A percentile compares a stretch with the other conserved stretches of the same genome.
Evolutionary conservation across 53 echinoderm and acorn worm genomes (phyloP).

Genomic region (Holothuria leucospilota): DNA sequence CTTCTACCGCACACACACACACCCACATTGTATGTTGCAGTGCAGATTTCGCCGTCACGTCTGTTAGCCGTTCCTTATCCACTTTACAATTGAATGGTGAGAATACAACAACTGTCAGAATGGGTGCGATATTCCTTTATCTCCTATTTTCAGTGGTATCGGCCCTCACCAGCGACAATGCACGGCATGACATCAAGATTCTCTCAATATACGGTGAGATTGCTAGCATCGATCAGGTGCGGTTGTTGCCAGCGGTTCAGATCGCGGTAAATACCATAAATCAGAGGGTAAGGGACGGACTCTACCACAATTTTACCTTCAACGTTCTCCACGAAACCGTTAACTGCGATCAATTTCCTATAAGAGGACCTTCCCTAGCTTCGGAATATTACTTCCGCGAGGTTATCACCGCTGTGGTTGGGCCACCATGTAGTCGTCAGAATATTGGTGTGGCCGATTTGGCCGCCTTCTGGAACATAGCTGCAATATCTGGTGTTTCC

Average conservation of each 20-base stretch:
- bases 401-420: constrained; percentile 64
- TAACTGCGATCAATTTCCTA: constrained; percentile 40
- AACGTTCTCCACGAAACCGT: constrained; percentile 52
- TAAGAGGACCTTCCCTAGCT: constrained; percentile 58
- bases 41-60: too few relatives aligned
- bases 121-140: too few relatives aligned
- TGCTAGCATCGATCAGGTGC: constrained; percentile 44
- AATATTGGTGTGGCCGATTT: constrained; percentile 68
- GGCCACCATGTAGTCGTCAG: constrained; percentile 76
- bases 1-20: too few relatives aligned
- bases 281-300: constrained; percentile 51
- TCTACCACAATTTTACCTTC: constrained; percentile 75
- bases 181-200: constrained; percentile 28
- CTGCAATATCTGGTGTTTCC: constrained; percentile 71
- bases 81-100: too few relatives aligned
- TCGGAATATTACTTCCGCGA: constrained; percentile 65
- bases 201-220: constrained; percentile 35
- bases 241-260: constrained; percentile 68
- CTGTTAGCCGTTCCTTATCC: too few relatives aligned
- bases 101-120: too few relatives aligned
- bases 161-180: too few relatives aligned
- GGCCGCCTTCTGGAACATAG: constrained; percentile 72
- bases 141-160: too few relatives aligned
- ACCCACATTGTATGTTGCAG: too few relatives aligned
- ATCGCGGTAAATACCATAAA: constrained; percentile 73